Base-by-base conservation (phyloP, 92 coral and sea anemone species). In the Parazoanthus atlanticus region DNA sequence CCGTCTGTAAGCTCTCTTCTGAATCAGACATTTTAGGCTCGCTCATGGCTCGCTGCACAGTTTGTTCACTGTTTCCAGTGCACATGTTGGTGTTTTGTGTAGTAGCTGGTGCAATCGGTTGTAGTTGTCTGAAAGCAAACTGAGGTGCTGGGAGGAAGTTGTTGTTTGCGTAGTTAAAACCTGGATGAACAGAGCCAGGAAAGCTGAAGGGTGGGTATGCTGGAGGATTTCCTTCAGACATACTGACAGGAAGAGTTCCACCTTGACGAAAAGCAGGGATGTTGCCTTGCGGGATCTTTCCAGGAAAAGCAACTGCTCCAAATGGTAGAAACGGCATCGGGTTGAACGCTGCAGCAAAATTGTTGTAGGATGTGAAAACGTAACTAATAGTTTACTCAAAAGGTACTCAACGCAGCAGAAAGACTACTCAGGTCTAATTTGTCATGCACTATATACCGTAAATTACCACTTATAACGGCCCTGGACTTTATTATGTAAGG, bases 301-400 rank as follows among this genome's bases (percentile, higher is more conserved):
- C 86, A 40, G 86, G 78, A 26, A 83, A 83, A 8, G 77, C 73
- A 41, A 83, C 86, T 70, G 86, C 86, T 28, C 86, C 86, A 28
- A 67, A 67, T 26, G 86, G 86, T 5, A 83, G 34, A 41, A 83
- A 69, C 4, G 86, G 65, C 32, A 83, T 67, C 64, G 86, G 78
- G 31, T 43, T 83, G 32, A 67, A 36, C n/a, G 77, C 86, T 83
- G 76, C 5, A 69, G 64, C 0, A 56, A 12, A 31, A 80, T 17
- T 17, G 58, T 31, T 56, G 29, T 76, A 11, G 79, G 23, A 15
- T 74, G 46, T 19, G 8, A n/a, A n/a, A 10, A 76, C 28, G 26
- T 61, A 3, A 61, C 1, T 61, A 61, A 21, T 23, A 2, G 28
- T 25, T 61, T 7, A 6, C 28, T 2, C 0, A 21, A 25, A 25